Conservation (phyloP, 2,113 vertebrate species). For the Aythya baeri region DNA sequence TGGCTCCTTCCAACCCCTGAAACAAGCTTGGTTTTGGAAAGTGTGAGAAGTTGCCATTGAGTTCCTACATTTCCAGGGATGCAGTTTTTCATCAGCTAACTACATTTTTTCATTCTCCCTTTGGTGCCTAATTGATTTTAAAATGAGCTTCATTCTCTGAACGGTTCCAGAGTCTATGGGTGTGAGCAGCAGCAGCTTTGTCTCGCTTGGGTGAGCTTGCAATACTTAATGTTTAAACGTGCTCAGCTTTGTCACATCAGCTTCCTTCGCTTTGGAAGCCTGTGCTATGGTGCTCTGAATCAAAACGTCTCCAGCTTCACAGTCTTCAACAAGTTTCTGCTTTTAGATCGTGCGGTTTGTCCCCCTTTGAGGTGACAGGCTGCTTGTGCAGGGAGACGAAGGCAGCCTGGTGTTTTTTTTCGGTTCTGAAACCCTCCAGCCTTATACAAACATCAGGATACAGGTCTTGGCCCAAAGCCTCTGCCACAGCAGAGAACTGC, state of each 20-base stretch:
- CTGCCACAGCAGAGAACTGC: background rate
- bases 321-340: background rate
- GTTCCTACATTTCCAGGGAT: background rate
- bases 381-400: background rate
- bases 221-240: background rate
- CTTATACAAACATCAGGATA: background rate
- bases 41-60: background rate
- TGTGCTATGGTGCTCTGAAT: background rate
- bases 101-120: background rate
- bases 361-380: background rate
- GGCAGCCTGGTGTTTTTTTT: background rate
- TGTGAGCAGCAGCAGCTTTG: background rate
- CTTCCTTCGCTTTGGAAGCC: background rate
- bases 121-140: background rate
- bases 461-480: background rate
- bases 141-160: conserved; percentile 11
- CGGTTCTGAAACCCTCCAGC: background rate
- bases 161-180: background rate
- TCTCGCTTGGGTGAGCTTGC: background rate
- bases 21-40: background rate
- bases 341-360: background rate
- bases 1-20: background rate
- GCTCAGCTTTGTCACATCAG: background rate
- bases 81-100: background rate
- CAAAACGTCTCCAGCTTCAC: background rate